Percentiles rank a stretch among this genome's conserved stretches.
phyloP scores from a whole-genome alignment of 2,888 invertebrate species.

The Dione vanillae region DNA sequence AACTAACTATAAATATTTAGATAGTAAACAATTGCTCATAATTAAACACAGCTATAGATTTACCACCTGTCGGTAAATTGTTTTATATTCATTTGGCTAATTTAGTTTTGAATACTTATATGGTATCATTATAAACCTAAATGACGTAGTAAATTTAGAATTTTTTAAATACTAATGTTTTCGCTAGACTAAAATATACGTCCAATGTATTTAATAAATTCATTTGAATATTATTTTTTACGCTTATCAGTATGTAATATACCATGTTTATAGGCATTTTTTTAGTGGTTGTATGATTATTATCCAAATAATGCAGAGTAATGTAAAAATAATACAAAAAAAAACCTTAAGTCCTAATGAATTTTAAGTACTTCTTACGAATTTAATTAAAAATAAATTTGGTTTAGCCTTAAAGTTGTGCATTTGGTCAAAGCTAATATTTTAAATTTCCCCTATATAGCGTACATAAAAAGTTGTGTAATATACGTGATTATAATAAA shows the following conservation, averaged over 20 bases:
- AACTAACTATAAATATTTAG: constrained; percentile 3
- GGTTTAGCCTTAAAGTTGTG: no score
- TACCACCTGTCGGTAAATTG: constrained; percentile 1
- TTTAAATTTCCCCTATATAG: no score
- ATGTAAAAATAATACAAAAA: no score
- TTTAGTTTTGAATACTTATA: neutral
- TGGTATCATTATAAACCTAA: neutral
- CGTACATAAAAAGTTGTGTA: neutral
- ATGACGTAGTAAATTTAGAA: neutral
- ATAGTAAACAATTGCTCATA: neutral
- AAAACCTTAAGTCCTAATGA: no score
- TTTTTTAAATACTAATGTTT: neutral
- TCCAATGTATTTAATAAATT: neutral
- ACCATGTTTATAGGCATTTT: no score
- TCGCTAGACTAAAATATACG: neutral
- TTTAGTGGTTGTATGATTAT: no score
- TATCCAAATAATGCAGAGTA: no score
- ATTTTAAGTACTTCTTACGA: no score
- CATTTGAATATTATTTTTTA: neutral
- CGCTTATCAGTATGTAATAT: neutral
- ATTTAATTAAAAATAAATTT: no score
- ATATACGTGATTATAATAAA: neutral
- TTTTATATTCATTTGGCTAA: neutral
- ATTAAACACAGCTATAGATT: neutral
- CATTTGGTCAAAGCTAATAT: no score